A percentile compares a stretch with the other conserved stretches of the same genome.
phyloP scores from a whole-genome alignment of 2,113 vertebrate genomes.

The Platysternon megacephalum region DNA sequence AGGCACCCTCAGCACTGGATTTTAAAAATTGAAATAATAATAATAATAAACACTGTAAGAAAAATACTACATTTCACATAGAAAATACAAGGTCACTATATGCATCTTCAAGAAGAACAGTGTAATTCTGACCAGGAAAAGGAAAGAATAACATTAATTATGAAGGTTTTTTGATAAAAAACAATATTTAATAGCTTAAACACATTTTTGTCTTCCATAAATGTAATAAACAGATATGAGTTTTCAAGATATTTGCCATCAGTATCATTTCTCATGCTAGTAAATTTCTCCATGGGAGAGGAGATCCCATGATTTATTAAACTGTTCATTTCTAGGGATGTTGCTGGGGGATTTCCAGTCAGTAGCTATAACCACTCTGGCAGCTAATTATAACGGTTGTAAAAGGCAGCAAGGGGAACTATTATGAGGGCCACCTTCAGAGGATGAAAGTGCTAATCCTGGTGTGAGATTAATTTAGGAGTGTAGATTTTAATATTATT shows the following conservation, averaged over 20 bases:
- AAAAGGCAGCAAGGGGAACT: constrained; percentile 10
- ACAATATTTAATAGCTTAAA: background rate
- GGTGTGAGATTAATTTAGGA: background rate
- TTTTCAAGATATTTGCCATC: background rate
- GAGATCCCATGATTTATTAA: background rate
- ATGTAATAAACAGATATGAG: background rate
- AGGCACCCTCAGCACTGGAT: background rate
- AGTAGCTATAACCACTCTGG: background rate
- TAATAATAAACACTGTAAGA: background rate
- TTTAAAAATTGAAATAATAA: background rate
- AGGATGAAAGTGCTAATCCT: background rate
- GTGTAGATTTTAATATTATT: background rate
- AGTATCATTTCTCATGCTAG: background rate
- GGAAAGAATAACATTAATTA: background rate
- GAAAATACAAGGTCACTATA: background rate
- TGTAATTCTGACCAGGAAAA: background rate
- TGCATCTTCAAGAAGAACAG: background rate
- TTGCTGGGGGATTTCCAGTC: background rate
- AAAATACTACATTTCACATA: background rate
- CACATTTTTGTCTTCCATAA: background rate
- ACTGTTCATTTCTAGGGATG: background rate
- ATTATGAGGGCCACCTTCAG: background rate
- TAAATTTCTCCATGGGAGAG: background rate
- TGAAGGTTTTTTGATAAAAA: background rate
- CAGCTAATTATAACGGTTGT: background rate